Base-by-base conservation (phyloP, 2,797 vertebrate genomes). In the Oryzias sinensis region DNA sequence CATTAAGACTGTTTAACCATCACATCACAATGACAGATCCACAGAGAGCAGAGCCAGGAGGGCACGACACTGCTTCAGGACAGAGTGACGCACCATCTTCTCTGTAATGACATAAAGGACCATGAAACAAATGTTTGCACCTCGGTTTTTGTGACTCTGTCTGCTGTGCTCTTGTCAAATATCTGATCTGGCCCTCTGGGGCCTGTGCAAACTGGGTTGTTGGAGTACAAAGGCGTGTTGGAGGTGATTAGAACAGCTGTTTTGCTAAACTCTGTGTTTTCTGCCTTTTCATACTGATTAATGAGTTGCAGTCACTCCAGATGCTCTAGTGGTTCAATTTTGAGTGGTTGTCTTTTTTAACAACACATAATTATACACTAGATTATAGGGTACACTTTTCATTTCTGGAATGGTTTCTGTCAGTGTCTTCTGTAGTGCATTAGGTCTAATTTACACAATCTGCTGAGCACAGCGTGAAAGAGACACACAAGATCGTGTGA, bases 11-110 rank as follows among this genome's bases (percentile, higher is more conserved):
- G 43, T 56, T 59, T 57, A 43, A 58, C 45, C 6, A 29, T 65
- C 56, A 48, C 62, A 53, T 77, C 60, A 47, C 0, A 14, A 47
- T 82, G 80, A 86, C 62, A 75, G 76, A 86, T 71, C 57, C 14
- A 6, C 52, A 41, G 37, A 2, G 53, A 67, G 42, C 17, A 40
- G 58, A 70, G 72, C 74, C 70, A 65, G 57, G 61, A 64, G 61
- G 62, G 20, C 56, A 63, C 2, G 1, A 16, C 37, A 9, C 29
- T 0, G 48, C 54, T 65, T 62, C 54, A 70, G 79, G 57, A 20
- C 62, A 59, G 55, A 65, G 17, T 16, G 50, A 45, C 50, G 13
- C 49, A 51, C 54, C 1, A 0, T 41, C 16, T 66, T 79, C 68
- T 70, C 57, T 72, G 51, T 49, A 67, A 75, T n/a, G 1, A 43